These are phyloP conservation scores for Formica exsecta DNA, from an alignment of 1,140 invertebrate genomes.

Conservation along the genomic window DNA sequence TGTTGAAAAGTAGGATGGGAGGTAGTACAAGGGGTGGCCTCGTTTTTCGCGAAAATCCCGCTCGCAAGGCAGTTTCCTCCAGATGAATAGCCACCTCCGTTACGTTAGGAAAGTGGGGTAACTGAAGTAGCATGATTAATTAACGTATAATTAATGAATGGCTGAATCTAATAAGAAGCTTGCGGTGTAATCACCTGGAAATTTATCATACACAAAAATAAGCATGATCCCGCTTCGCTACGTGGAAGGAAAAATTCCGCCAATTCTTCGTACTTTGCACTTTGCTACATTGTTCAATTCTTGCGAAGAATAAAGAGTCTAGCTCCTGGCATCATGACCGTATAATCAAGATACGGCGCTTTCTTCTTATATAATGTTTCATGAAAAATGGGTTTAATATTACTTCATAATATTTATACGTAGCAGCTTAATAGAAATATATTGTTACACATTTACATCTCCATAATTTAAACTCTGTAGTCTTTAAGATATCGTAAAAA, in stretches of 20 bases:
- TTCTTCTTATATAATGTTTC: constrained; percentile 34
- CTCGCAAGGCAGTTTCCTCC: constrained; percentile 65
- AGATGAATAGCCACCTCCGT: constrained; percentile 75
- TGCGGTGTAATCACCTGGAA: constrained; percentile 78
- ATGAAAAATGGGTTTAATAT: constrained; percentile 59
- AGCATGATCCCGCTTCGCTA: constrained; percentile 41
- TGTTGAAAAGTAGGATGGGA: constrained; percentile 38
- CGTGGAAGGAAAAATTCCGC: constrained; percentile 59
- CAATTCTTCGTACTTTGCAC: constrained; percentile 62
- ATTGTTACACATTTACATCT: constrained; percentile 23
- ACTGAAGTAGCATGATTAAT: constrained; percentile 78
- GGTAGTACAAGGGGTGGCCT: constrained; percentile 48
- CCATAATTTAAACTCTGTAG: constrained; percentile 2
- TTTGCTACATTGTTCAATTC: constrained; percentile 63
- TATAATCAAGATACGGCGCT: constrained; percentile 60
- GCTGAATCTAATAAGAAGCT: constrained; percentile 77
- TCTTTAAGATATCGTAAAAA: neutral
- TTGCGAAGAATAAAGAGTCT: constrained; percentile 46
- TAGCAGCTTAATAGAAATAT: constrained; percentile 29
- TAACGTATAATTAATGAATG: constrained; percentile 79
- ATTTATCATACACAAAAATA: constrained; percentile 78
- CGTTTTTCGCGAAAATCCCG: constrained; percentile 73
- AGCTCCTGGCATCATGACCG: constrained; percentile 53
- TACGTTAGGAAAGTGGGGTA: constrained; percentile 74
- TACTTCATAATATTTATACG: constrained; percentile 40